Evolutionary conservation across 30 jellyfish, hydroid and myxozoan species (phyloP).

Genomic region (Clytia hemisphaerica): DNA sequence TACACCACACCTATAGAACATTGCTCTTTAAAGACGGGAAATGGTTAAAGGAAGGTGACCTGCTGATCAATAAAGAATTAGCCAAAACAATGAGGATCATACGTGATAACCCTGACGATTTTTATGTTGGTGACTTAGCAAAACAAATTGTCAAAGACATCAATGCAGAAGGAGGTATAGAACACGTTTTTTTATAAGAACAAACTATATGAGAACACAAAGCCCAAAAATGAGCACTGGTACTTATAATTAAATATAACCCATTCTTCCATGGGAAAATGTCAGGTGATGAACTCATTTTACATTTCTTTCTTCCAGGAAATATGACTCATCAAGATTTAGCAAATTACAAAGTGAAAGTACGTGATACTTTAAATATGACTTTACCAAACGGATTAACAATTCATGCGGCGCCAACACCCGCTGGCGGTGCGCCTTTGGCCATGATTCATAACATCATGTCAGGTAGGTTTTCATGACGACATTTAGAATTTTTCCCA

Average conservation of each 20-base stretch:
- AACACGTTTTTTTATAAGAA: too few relatives aligned
- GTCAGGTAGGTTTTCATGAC: slow-evolving; percentile 44
- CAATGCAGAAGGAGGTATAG: slow-evolving; percentile 16
- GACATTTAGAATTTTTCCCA: too few relatives aligned
- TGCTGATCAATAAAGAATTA: slow-evolving; percentile 42
- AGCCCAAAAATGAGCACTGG: too few relatives aligned
- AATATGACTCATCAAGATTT: slow-evolving; percentile 40
- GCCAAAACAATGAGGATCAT: slow-evolving; percentile 45
- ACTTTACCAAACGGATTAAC: slow-evolving; percentile 30
- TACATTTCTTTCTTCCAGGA: not conserved
- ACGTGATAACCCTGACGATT: slow-evolving; percentile 25
- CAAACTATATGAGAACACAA: too few relatives aligned
- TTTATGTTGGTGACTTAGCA: slow-evolving; percentile 59
- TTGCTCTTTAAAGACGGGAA: slow-evolving; percentile 41
- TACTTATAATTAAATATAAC: too few relatives aligned
- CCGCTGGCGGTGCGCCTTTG: slow-evolving; percentile 88
- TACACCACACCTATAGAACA: too few relatives aligned
- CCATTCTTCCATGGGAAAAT: too few relatives aligned
- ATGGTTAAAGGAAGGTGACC: slow-evolving; percentile 44
- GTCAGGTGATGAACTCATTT: too few relatives aligned
- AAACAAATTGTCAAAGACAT: slow-evolving; percentile 44
- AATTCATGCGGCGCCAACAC: slow-evolving; percentile 79
- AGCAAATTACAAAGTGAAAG: slow-evolving; percentile 31
- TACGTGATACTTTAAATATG: slow-evolving; percentile 16
- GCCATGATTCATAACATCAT: slow-evolving; percentile 79